Conservation (phyloP, 1,140 invertebrate species). For the Pentalonia nigronervosa region DNA sequence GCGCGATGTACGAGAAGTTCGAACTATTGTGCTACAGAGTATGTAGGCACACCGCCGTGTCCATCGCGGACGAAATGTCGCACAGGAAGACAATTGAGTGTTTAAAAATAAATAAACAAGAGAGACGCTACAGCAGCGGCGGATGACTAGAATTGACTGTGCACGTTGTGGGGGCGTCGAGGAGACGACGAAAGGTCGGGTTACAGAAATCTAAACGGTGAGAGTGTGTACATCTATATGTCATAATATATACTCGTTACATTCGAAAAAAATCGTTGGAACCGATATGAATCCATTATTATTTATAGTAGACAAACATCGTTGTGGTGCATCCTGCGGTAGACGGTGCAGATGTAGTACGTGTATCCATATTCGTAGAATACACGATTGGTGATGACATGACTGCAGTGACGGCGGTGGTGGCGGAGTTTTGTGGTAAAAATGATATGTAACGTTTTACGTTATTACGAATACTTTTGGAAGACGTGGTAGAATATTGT, state of each 20-base stretch:
- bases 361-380: neutral
- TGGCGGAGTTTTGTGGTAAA: neutral
- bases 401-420: neutral
- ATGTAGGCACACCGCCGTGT: neutral
- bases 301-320: neutral
- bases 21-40: neutral
- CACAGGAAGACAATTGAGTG: neutral
- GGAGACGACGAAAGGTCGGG: neutral
- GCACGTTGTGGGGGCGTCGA: neutral
- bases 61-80: neutral
- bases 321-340: neutral
- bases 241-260: neutral
- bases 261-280: neutral
- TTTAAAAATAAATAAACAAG: neutral
- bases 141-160: neutral
- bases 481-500: neutral
- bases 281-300: neutral
- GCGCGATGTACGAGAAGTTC: neutral
- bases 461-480: neutral
- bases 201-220: neutral
- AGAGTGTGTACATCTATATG: neutral
- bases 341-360: neutral
- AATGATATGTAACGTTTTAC: neutral
- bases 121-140: neutral
- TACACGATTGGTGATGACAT: neutral